Evolutionary conservation across 2,113 vertebrate genomes (phyloP).

Genomic region (Mirza zaza): DNA sequence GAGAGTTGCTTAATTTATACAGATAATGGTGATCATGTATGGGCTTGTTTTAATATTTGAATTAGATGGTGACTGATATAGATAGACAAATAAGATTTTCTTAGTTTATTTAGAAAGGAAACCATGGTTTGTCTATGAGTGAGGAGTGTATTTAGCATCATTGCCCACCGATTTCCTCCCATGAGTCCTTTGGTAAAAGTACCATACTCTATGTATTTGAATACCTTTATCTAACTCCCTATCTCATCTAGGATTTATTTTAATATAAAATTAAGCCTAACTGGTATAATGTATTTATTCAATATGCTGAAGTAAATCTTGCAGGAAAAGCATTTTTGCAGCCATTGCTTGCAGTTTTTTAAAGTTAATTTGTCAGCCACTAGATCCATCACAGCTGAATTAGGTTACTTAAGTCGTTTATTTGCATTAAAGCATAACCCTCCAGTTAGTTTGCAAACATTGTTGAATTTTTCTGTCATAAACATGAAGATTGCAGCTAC

Average conservation of each 20-base stretch:
- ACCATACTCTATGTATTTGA: neutral
- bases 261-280: neutral
- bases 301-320: neutral
- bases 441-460: neutral
- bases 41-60: constrained; percentile 2
- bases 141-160: neutral
- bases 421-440: neutral
- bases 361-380: neutral
- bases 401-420: constrained; percentile 25
- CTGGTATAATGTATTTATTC: accelerated
- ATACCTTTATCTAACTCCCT: neutral
- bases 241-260: neutral
- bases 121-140: neutral
- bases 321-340: constrained; percentile 1
- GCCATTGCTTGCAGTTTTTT: neutral
- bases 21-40: neutral
- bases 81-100: neutral
- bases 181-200: neutral
- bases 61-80: neutral
- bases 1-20: neutral
- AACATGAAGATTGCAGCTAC: neutral
- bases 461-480: constrained; percentile 5
- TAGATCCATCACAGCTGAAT: neutral
- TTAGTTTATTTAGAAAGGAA: constrained; percentile 23
- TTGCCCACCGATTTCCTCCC: neutral